A percentile compares a stretch with the other conserved stretches of the same genome.
phyloP scores from a whole-genome alignment of 2,797 vertebrate species.

The Acanthiza pusilla region DNA sequence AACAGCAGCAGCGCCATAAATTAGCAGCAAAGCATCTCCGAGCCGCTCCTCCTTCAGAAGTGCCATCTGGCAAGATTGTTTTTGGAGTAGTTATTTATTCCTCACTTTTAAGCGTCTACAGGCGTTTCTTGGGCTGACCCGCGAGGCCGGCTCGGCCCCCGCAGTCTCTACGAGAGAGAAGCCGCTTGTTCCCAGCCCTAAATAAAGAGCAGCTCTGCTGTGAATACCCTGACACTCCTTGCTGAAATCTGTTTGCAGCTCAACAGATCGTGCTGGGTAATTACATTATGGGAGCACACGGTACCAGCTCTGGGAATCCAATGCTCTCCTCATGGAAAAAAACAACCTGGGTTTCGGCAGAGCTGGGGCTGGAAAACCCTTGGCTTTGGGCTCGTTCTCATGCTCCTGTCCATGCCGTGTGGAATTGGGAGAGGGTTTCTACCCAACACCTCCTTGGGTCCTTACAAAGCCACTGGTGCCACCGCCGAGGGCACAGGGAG shows the following conservation, averaged over 20 bases:
- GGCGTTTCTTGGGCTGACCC: background rate
- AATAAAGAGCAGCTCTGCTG: conserved; percentile 46
- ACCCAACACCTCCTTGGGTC: background rate
- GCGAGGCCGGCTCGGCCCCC: conserved; percentile 21
- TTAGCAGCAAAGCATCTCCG: conserved; percentile 9
- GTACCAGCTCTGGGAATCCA: background rate
- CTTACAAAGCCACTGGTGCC: rapidly evolving
- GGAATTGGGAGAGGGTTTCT: background rate
- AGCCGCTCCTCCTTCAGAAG: background rate
- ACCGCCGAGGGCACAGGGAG: rapidly evolving
- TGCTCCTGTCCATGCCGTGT: background rate
- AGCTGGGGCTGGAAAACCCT: background rate
- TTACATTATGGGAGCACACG: background rate
- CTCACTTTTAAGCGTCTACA: background rate
- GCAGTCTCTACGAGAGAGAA: conserved; percentile 1
- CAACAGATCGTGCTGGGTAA: conserved; percentile 7
- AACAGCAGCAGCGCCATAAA: background rate
- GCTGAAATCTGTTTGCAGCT: conserved; percentile 15
- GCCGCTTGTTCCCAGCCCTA: conserved; percentile 18
- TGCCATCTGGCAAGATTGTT: conserved; percentile 51
- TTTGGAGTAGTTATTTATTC: conserved; percentile 44
- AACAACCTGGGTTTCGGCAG: background rate
- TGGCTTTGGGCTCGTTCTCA: rapidly evolving
- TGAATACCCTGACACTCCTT: background rate
- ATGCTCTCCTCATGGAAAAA: background rate